Conservation (phyloP, 2,888 invertebrate species). For the Parnassius smintheus region DNA sequence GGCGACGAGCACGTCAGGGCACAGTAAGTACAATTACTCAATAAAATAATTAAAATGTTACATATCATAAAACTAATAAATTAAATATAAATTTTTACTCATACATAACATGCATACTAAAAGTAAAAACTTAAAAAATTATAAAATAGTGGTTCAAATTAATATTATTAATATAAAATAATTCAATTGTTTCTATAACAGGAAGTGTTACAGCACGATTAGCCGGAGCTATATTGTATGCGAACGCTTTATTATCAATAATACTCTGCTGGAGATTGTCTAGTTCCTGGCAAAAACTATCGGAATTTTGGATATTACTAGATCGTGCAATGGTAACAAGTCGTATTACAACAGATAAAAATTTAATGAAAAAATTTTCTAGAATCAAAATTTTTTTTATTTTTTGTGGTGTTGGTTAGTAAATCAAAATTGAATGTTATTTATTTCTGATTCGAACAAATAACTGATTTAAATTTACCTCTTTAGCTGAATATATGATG, state of each 20-base stretch:
- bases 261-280: slow-evolving; percentile 50
- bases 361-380: slow-evolving; percentile 44
- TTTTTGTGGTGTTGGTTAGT: slow-evolving; percentile 43
- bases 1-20: slow-evolving; percentile 47
- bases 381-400: slow-evolving; percentile 38
- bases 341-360: slow-evolving; percentile 43
- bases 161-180: background rate
- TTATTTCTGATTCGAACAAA: background rate
- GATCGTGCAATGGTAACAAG: slow-evolving; percentile 42
- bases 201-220: slow-evolving; percentile 57
- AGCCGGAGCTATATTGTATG: slow-evolving; percentile 62
- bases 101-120: too few species aligned
- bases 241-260: slow-evolving; percentile 48
- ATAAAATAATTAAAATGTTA: too few species aligned
- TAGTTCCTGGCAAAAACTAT: slow-evolving; percentile 41
- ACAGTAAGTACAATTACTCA: slow-evolving; percentile 44
- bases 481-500: slow-evolving; percentile 80
- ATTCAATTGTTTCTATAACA: slow-evolving; percentile 31
- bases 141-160: too few species aligned
- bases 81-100: too few species aligned
- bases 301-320: slow-evolving; percentile 45
- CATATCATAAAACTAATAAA: too few species aligned
- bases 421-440: background rate
- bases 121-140: too few species aligned
- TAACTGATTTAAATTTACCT: background rate